These are phyloP conservation scores for Sycobia sp. DNA, from an alignment of 1,140 invertebrate genomes.

Conservation along the genomic window DNA sequence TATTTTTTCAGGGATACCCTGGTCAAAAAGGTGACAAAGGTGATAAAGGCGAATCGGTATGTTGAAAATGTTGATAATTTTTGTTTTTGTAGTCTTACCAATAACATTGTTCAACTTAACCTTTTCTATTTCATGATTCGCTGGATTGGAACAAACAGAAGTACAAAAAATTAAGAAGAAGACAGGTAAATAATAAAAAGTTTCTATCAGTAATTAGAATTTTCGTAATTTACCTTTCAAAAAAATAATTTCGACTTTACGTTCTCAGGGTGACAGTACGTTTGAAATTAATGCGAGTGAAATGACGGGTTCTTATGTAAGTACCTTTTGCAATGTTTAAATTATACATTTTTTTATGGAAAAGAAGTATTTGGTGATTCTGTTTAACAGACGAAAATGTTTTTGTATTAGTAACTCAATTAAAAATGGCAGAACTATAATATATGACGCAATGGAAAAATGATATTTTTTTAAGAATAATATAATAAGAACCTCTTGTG, in stretches of 20 bases:
- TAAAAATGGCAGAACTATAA: too few species aligned
- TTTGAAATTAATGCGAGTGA: slow-evolving; percentile 75
- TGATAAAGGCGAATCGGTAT: slow-evolving; percentile 90
- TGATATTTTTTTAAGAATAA: too few species aligned
- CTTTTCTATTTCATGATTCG: slow-evolving; percentile 50
- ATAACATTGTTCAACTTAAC: slow-evolving; percentile 34
- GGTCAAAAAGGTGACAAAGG: slow-evolving; percentile 88
- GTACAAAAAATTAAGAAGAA: slow-evolving; percentile 87
- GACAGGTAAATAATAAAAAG: slow-evolving; percentile 76
- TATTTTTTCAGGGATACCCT: slow-evolving; percentile 75
- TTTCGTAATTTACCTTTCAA: too few species aligned
- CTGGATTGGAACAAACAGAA: slow-evolving; percentile 66
- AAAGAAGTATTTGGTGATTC: too few species aligned
- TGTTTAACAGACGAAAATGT: too few species aligned
- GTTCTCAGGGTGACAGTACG: slow-evolving; percentile 78
- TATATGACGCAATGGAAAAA: too few species aligned
- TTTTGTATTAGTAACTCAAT: too few species aligned
- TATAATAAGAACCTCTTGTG: too few species aligned
- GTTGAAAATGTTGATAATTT: slow-evolving; percentile 46
- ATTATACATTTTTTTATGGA: not conserved
- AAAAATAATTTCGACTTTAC: slow-evolving; percentile 1
- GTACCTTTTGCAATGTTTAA: slow-evolving; percentile 39
- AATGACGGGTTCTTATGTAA: slow-evolving; percentile 61
- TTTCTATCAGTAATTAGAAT: too few species aligned
- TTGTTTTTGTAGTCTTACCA: not conserved